phyloP scores from a whole-genome alignment of 1,140 invertebrate species.

The Elymnias hypermnestra region DNA sequence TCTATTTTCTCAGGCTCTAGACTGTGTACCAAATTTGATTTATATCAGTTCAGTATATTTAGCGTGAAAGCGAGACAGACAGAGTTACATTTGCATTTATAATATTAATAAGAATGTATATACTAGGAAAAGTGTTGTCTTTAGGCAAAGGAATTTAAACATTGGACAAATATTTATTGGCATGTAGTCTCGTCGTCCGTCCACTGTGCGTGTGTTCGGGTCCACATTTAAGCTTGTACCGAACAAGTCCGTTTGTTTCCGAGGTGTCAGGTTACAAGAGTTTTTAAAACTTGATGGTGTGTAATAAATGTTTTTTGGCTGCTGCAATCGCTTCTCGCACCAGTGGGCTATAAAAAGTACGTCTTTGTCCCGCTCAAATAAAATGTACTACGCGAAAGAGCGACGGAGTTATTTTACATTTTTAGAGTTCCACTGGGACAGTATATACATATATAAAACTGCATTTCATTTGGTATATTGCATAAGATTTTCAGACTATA shows the following conservation, averaged over 20 bases:
- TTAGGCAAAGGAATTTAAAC: too few relatives aligned
- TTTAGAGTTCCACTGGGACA: conserved; percentile 1
- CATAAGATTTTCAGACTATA: too few relatives aligned
- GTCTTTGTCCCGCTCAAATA: conserved; percentile 8
- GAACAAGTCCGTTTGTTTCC: conserved; percentile 41
- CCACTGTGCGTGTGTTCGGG: conserved; percentile 21
- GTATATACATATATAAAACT: too few relatives aligned
- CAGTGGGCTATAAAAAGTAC: conserved; percentile 35
- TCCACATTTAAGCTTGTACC: conserved; percentile 36
- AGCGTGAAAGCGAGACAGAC: too few relatives aligned
- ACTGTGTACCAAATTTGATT: too few relatives aligned
- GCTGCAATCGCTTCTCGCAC: conserved; percentile 45
- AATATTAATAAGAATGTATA: too few relatives aligned
- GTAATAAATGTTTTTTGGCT: conserved; percentile 70
- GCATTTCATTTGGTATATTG: too few relatives aligned
- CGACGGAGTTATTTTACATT: conserved; percentile 5
- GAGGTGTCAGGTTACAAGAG: conserved; percentile 62
- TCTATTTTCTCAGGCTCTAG: too few relatives aligned
- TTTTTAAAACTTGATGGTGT: conserved; percentile 64
- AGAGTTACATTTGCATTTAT: too few relatives aligned
- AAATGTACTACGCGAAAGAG: background rate
- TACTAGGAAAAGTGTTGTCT: too few relatives aligned
- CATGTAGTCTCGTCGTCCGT: conserved; percentile 11
- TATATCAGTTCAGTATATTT: too few relatives aligned
- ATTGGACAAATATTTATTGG: too few relatives aligned